Percentiles rank a stretch among this genome's conserved stretches.
Conservation (phyloP, 2,797 vertebrate species). For the Otolemur crassicaudatus region DNA sequence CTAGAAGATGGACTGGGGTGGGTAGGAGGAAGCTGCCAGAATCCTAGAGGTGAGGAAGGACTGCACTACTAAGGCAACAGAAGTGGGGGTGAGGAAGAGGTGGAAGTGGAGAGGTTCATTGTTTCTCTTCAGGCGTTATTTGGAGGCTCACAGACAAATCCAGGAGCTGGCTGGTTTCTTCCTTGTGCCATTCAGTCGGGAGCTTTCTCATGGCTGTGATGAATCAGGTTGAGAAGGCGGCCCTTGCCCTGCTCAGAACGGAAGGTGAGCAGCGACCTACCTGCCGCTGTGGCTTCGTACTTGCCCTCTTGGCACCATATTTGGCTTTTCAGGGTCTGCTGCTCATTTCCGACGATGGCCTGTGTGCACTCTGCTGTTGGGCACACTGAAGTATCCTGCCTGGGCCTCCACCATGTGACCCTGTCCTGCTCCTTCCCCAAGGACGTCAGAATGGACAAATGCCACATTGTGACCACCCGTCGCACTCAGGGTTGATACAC, state of each 20-base stretch:
- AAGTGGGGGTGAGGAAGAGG: not conserved
- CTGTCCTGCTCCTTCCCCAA: not conserved
- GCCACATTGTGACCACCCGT: not conserved
- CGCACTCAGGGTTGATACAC: not conserved
- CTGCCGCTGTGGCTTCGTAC: not conserved
- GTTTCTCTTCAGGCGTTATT: not conserved
- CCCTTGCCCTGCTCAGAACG: not conserved
- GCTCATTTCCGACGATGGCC: not conserved
- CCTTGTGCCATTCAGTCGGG: not conserved
- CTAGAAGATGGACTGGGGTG: not conserved
- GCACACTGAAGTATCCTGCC: not conserved
- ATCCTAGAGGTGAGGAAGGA: not conserved
- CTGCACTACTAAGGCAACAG: not conserved
- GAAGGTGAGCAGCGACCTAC: not conserved
- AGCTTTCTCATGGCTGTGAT: not conserved
- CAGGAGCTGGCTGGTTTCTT: not conserved
- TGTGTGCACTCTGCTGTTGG: not conserved
- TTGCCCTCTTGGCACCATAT: not conserved
- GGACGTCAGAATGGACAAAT: not conserved
- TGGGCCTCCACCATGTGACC: not conserved
- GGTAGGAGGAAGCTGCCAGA: not conserved
- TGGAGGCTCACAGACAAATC: not conserved
- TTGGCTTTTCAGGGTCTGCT: not conserved
- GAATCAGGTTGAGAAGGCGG: not conserved
- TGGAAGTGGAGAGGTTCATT: not conserved